Conservation (phyloP, 2,797 vertebrate species). For the Columba guinea region DNA sequence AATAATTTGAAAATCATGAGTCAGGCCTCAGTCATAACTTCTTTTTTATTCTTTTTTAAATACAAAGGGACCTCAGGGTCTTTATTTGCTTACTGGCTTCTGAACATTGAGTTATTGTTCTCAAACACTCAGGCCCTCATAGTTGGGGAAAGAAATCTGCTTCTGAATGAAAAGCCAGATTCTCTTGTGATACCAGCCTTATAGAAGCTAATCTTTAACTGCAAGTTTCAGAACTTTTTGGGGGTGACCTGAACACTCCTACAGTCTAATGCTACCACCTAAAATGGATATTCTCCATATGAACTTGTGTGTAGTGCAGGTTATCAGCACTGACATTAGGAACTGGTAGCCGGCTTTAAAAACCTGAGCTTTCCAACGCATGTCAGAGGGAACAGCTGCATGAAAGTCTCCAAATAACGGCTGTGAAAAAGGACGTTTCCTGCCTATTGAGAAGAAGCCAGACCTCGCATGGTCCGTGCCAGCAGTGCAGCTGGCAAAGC, state of each 20-base stretch:
- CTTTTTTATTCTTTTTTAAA: background rate
- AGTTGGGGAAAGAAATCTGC: background rate
- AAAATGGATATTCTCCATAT: background rate
- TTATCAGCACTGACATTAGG: background rate
- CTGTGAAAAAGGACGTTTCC: background rate
- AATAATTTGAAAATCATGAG: slow-evolving; percentile 7
- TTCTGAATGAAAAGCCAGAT: slow-evolving; percentile 6
- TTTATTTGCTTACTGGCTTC: slow-evolving; percentile 22
- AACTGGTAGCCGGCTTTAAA: background rate
- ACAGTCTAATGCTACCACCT: background rate
- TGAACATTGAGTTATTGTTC: slow-evolving; percentile 32
- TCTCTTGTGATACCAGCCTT: background rate
- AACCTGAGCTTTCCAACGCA: background rate
- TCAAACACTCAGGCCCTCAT: background rate
- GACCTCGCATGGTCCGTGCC: fast-evolving
- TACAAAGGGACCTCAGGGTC: background rate
- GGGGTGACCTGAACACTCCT: background rate
- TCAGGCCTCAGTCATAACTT: background rate
- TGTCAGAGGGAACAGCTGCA: background rate
- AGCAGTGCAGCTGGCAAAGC: background rate
- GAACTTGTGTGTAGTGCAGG: background rate
- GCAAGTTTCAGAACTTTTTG: background rate
- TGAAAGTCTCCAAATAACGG: background rate
- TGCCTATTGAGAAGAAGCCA: background rate
- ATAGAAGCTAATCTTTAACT: background rate